Evolutionary conservation across 2,797 vertebrate genomes (phyloP).

Genomic region (Sebastes jordani): DNA sequence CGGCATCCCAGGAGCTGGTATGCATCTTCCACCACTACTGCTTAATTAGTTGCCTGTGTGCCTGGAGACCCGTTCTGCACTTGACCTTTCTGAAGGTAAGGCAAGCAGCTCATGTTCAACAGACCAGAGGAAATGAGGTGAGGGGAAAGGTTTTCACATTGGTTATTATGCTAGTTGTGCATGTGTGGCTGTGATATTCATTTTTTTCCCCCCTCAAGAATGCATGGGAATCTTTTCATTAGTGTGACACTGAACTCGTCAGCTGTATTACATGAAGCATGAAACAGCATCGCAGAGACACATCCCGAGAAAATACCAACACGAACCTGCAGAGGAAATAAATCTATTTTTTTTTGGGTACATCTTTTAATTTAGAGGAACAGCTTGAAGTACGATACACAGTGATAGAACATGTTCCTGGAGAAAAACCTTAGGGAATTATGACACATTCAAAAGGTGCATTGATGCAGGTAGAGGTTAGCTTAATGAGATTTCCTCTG

Average conservation of each 20-base stretch:
- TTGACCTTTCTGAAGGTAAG: constrained; percentile 82
- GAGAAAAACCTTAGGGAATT: constrained; percentile 40
- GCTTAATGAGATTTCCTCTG: constrained; percentile 79
- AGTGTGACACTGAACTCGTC: constrained; percentile 40
- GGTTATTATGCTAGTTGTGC: background rate
- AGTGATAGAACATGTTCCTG: constrained; percentile 35
- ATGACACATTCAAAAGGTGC: constrained; percentile 61
- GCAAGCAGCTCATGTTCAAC: constrained; percentile 71
- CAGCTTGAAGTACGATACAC: constrained; percentile 43
- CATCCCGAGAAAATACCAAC: constrained; percentile 20
- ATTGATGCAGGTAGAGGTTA: constrained; percentile 70
- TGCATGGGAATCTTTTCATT: constrained; percentile 62
- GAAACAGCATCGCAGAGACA: constrained; percentile 26
- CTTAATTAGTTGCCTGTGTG: constrained; percentile 78
- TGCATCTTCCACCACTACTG: constrained; percentile 56
- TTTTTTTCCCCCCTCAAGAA: background rate
- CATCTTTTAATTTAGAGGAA: constrained; percentile 54
- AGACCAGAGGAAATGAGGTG: constrained; percentile 71
- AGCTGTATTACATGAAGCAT: constrained; percentile 51
- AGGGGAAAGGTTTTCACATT: constrained; percentile 52
- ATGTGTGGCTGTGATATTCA: constrained; percentile 9
- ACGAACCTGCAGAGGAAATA: constrained; percentile 23
- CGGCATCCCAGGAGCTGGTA: constrained; percentile 61
- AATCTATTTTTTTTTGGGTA: constrained; percentile 18
- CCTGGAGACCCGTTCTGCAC: constrained; percentile 74